These are phyloP conservation scores for Anthonomus grandis DNA, from an alignment of 1,140 invertebrate species.

Conservation along the genomic window DNA sequence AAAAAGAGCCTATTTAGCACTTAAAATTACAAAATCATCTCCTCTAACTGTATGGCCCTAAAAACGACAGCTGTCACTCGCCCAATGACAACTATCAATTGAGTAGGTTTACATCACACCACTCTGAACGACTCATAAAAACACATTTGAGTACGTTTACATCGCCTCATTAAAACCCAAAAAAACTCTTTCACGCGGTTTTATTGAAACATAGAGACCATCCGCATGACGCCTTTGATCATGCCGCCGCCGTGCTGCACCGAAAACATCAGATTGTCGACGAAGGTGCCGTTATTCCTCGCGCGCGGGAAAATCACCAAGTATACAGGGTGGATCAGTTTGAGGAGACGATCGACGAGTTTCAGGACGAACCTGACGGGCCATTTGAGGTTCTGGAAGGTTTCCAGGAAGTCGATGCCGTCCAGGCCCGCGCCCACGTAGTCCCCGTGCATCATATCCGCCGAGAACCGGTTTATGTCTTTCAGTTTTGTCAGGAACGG, in stretches of 20 bases:
- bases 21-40: too few species aligned
- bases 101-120: too few species aligned
- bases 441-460: slow-evolving; percentile 9
- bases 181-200: background rate
- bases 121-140: too few species aligned
- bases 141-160: too few species aligned
- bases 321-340: slow-evolving; percentile 2
- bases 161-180: too few species aligned
- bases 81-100: too few species aligned
- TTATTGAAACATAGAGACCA: background rate
- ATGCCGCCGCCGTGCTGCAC: background rate
- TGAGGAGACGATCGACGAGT: background rate
- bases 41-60: too few species aligned
- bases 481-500: slow-evolving; percentile 1
- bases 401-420: slow-evolving; percentile 5
- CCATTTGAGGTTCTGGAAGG: slow-evolving; percentile 9
- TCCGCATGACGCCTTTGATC: background rate
- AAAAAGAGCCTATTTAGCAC: too few species aligned
- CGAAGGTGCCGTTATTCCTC: background rate
- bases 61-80: too few species aligned
- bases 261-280: background rate
- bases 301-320: slow-evolving; percentile 3
- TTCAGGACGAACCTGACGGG: slow-evolving; percentile 5
- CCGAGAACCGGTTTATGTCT: slow-evolving; percentile 3
- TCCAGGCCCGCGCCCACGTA: slow-evolving; percentile 3